Conservation (phyloP, 2,888 invertebrate genomes). For the Lepidocyrtoides sp. region DNA sequence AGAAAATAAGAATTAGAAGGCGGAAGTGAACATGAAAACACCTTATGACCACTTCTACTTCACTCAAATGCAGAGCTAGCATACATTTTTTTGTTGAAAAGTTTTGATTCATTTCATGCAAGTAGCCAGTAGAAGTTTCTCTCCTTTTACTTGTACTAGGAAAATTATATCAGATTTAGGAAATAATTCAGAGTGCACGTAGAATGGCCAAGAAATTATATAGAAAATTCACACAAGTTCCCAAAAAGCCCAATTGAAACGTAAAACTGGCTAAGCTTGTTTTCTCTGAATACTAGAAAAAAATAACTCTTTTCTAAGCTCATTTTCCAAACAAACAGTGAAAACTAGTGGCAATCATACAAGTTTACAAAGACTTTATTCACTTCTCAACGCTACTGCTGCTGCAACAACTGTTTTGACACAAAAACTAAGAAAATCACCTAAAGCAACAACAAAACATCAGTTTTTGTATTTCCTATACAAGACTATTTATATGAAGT, state of each 20-base stretch:
- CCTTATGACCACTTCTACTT: slow-evolving; percentile 32
- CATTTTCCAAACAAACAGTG: neutral
- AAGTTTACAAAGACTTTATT: slow-evolving; percentile 15
- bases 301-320: neutral
- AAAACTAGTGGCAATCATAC: neutral
- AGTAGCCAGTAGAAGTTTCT: neutral
- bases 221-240: neutral
- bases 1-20: slow-evolving; percentile 17
- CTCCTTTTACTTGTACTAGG: neutral
- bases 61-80: neutral
- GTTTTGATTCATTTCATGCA: neutral
- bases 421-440: slow-evolving; percentile 46
- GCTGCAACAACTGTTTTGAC: slow-evolving; percentile 51
- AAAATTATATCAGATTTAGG: slow-evolving; percentile 9
- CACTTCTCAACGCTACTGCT: neutral
- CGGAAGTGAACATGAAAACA: slow-evolving; percentile 55
- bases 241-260: neutral
- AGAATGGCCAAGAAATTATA: neutral
- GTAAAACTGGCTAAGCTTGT: neutral
- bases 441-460: slow-evolving; percentile 62
- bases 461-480: neutral
- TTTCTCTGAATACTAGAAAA: no score
- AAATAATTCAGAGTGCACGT: neutral
- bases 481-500: neutral
- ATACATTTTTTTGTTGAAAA: neutral